A percentile compares a stretch with the other conserved stretches of the same genome.
phyloP scores from a whole-genome alignment of 2,888 invertebrate genomes.

The Troilus luridus region DNA sequence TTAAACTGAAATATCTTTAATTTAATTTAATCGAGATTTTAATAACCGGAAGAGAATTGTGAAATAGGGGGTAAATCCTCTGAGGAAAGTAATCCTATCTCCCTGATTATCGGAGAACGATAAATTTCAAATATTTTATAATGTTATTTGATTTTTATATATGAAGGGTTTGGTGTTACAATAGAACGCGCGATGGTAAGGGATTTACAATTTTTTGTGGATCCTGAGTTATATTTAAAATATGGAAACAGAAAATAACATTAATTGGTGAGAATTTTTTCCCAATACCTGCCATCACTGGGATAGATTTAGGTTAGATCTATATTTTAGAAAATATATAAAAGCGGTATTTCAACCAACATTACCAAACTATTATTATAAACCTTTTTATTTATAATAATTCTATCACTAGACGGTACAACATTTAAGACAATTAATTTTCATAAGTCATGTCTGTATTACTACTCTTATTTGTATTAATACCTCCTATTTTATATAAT shows the following conservation, averaged over 20 bases:
- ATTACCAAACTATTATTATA: too few relatives aligned
- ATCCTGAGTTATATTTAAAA: neutral
- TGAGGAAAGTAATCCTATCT: too few relatives aligned
- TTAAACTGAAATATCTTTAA: neutral
- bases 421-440: too few relatives aligned
- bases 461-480: too few relatives aligned
- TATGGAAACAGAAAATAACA: neutral
- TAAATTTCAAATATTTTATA: neutral
- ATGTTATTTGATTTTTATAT: constrained; percentile 2
- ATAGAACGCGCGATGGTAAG: neutral
- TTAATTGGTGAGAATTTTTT: too few relatives aligned
- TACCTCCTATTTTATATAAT: too few relatives aligned
- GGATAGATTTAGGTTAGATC: neutral
- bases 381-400: too few relatives aligned
- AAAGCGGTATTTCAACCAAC: too few relatives aligned
- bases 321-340: too few relatives aligned
- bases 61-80: neutral
- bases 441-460: too few relatives aligned
- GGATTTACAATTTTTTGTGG: neutral
- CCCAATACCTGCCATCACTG: too few relatives aligned
- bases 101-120: neutral
- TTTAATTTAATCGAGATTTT: neutral
- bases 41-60: neutral
- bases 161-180: neutral
- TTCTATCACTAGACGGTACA: too few relatives aligned